These are phyloP conservation scores for Pyrocephalus nanus DNA, from an alignment of 2,797 vertebrate genomes.

Conservation along the genomic window DNA sequence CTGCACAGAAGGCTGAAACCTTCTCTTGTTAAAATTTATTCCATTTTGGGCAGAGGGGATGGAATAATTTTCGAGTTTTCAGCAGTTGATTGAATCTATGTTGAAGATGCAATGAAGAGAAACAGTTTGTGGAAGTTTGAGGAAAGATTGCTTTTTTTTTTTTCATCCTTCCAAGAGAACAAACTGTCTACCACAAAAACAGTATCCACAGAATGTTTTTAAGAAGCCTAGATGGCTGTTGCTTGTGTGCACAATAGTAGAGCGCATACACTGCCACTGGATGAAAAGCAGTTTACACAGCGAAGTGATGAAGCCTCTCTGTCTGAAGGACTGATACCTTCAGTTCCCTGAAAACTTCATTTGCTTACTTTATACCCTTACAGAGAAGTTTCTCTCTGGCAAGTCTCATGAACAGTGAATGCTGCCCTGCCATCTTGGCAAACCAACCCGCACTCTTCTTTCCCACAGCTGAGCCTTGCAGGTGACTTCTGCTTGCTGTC, in stretches of 20 bases:
- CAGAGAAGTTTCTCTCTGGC: not conserved
- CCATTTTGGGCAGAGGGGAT: not conserved
- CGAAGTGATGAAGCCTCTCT: not conserved
- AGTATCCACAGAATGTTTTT: not conserved
- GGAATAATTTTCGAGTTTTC: not conserved
- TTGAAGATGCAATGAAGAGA: not conserved
- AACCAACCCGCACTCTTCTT: not conserved
- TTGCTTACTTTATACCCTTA: not conserved
- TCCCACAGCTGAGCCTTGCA: not conserved
- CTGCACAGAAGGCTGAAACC: not conserved
- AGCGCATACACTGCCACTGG: not conserved
- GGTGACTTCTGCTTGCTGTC: not conserved
- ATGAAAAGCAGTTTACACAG: not conserved
- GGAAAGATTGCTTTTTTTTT: not conserved
- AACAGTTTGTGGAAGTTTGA: not conserved
- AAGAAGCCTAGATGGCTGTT: not conserved
- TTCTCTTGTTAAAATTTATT: not conserved
- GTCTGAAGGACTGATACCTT: not conserved
- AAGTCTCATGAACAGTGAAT: rapidly evolving
- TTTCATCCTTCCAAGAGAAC: not conserved
- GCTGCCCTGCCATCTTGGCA: rapidly evolving
- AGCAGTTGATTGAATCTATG: not conserved
- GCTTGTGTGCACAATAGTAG: not conserved
- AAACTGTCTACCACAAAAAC: not conserved
- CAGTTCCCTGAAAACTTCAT: not conserved